These are phyloP conservation scores for Phalacrocorax pelagicus DNA, from an alignment of 2,113 vertebrate species.

Conservation along the genomic window DNA sequence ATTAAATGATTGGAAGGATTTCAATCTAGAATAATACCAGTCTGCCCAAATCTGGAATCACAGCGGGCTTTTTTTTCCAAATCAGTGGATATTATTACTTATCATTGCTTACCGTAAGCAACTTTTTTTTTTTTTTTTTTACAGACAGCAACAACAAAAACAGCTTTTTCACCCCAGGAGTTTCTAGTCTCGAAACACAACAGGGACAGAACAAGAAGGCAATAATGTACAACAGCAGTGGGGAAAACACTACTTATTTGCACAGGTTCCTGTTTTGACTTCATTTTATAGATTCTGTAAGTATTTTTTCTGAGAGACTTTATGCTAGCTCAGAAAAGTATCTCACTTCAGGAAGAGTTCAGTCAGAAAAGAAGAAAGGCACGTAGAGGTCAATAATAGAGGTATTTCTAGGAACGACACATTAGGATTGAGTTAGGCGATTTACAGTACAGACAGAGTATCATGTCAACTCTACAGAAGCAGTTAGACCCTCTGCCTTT, in stretches of 20 bases:
- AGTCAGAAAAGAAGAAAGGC: neutral
- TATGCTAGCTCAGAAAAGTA: neutral
- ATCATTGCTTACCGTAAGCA: neutral
- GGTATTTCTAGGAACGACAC: neutral
- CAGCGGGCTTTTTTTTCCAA: accelerated
- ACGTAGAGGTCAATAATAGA: neutral
- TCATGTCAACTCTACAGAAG: neutral
- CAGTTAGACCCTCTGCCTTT: neutral
- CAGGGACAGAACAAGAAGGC: neutral
- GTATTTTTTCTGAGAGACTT: neutral
- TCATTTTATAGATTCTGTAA: neutral
- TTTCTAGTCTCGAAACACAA: neutral
- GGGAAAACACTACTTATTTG: neutral
- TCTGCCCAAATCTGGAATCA: neutral
- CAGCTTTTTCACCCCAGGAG: neutral
- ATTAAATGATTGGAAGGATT: neutral
- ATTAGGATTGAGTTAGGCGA: neutral
- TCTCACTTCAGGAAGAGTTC: neutral
- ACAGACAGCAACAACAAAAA: neutral
- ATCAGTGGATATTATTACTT: neutral
- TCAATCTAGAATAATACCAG: neutral
- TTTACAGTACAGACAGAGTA: neutral
- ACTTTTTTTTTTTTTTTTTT: neutral
- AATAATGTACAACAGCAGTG: neutral
- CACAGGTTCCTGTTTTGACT: neutral